Evolutionary conservation across 2,113 vertebrate genomes (phyloP).

Genomic region (Cyanoderma ruficeps): DNA sequence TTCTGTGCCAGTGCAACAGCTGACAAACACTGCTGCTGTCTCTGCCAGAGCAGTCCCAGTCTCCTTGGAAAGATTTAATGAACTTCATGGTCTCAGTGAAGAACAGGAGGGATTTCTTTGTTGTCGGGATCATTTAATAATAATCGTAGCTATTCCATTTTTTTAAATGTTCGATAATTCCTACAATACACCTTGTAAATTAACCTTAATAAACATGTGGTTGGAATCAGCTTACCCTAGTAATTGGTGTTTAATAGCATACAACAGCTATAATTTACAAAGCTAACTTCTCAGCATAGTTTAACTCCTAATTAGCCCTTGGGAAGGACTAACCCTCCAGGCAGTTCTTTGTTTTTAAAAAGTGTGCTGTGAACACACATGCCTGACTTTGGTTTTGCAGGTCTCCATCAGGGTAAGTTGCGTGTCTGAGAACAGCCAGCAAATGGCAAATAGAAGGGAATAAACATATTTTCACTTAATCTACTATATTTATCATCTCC

Average conservation of each 20-base stretch:
- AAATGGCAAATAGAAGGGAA: neutral
- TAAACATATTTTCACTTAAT: neutral
- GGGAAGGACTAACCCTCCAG: neutral
- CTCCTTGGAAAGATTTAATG: neutral
- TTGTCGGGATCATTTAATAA: constrained; percentile 63
- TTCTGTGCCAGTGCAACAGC: neutral
- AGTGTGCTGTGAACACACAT: neutral
- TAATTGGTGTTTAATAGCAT: neutral
- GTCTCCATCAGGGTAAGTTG: neutral
- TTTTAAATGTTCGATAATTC: neutral
- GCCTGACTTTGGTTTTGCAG: neutral
- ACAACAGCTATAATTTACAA: neutral
- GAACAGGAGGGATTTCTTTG: neutral
- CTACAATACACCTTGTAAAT: constrained; percentile 44
- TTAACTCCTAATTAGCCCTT: constrained; percentile 36
- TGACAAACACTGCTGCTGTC: neutral
- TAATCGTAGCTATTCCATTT: constrained; percentile 52
- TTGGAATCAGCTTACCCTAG: constrained; percentile 20
- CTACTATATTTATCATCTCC: neutral
- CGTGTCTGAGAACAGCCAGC: neutral
- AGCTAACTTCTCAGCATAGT: neutral
- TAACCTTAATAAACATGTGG: constrained; percentile 67
- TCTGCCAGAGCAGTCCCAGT: neutral
- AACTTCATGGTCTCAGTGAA: constrained; percentile 34
- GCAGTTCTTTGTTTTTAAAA: neutral